Evolutionary conservation across 2,113 vertebrate genomes (phyloP), one percentile per base, ranked within the genome.

Genomic region (Sapajus apella): DNA sequence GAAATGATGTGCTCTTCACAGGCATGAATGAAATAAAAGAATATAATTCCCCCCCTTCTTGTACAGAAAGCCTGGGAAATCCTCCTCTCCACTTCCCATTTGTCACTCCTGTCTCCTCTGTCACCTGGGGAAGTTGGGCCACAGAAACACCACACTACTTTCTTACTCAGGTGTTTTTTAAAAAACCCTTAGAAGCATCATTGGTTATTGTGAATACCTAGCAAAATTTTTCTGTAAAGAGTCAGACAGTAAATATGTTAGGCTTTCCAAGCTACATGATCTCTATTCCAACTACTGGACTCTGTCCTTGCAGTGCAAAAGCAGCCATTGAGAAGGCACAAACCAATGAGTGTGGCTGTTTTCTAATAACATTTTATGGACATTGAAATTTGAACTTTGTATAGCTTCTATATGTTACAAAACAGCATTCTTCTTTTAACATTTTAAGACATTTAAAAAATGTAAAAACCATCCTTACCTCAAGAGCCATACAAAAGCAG

Each of bases 401-500:
- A n/a, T 86, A 79, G 79, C 90, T 81, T 94, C 80, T 17, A 84
- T 12, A n/a, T 80, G 30, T 87, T 56, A 80, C 50, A 95, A 95
- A 91, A 79, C 30, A 72, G 32, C 14, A 45, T 77, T 81, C 30
- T 93, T 80, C 52, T 82, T 56, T 66, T 82, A 35, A 40, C 75
- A 37, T 50, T 90, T 90, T 68, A 55, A 37, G 85, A 56, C 32
- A 72, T 45, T 82, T 45, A 73, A 61, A 61, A 90, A 77, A 45
- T 61, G 47, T 2, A 40, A 86, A 79, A 79, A n/a, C 0, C 16
- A 21, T 27, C 72, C 12, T 96, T 77, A 83, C 40, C 25, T 89
- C 23, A 47, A 72, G 50, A 76, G 55, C 25, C 32, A 76, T 58
- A 40, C 6, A 43, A 45, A 94, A 68, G 40, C 52, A 90, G 66